Evolutionary conservation across 2,797 vertebrate genomes (phyloP).

Genomic region (Intellagama lesueurii): DNA sequence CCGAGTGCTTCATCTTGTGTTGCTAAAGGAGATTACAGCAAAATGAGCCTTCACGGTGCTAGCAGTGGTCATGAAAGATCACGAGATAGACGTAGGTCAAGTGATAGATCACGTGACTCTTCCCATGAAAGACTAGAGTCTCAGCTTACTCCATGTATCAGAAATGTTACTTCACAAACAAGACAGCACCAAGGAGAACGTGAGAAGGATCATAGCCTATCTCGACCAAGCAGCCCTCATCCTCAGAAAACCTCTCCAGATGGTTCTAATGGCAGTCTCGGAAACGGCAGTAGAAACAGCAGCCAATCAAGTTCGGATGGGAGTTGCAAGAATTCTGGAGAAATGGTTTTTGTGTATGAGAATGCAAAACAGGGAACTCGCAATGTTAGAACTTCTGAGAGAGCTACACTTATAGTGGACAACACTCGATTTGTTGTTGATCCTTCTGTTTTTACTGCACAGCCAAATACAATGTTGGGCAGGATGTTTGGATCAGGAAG

Average conservation of each 20-base stretch:
- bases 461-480: conserved; percentile 99
- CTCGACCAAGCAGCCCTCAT: conserved; percentile 93
- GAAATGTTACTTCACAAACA: conserved; percentile 97
- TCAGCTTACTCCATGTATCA: conserved; percentile 97
- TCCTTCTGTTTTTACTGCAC: conserved; percentile 96
- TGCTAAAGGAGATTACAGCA: conserved; percentile 84
- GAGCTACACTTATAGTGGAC: conserved; percentile 97
- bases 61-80: conserved; percentile 93
- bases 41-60: conserved; percentile 96
- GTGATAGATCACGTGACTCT: conserved; percentile 96
- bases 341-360: conserved; percentile 97
- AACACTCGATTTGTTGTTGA: conserved; percentile 98
- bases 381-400: conserved; percentile 89
- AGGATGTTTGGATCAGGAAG: conserved; percentile 99
- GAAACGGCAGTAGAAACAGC: conserved; percentile 97
- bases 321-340: conserved; percentile 89
- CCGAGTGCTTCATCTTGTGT: conserved; percentile 85
- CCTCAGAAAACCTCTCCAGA: conserved; percentile 93
- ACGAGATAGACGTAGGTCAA: conserved; percentile 94
- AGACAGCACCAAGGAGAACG: conserved; percentile 92
- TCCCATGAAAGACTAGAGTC: conserved; percentile 95
- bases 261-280: conserved; percentile 91
- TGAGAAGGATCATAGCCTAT: conserved; percentile 91
- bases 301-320: conserved; percentile 94
- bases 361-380: conserved; percentile 91